Percentiles rank a stretch among this genome's conserved stretches.
Evolutionary conservation across 1,140 invertebrate species (phyloP).

Genomic region (Saccostrea cuccullata): DNA sequence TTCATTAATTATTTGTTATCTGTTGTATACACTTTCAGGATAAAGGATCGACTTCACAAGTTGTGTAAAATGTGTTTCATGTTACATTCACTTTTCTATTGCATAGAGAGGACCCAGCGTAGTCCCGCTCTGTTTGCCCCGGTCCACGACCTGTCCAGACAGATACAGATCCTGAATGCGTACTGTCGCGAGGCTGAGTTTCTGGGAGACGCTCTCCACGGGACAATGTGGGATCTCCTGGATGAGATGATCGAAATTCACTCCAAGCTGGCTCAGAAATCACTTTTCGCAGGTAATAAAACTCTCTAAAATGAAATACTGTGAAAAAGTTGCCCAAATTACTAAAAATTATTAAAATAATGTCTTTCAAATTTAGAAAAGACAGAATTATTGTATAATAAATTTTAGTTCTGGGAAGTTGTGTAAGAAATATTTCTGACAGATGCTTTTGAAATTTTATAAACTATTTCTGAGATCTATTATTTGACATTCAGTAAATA

Average conservation of each 20-base stretch:
- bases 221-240: conserved; percentile 73
- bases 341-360: too few relatives aligned
- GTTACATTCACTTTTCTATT: too few relatives aligned
- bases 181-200: conserved; percentile 75
- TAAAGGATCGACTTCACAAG: too few relatives aligned
- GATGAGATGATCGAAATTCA: conserved; percentile 75
- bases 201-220: conserved; percentile 69
- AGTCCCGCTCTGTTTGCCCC: conserved; percentile 74
- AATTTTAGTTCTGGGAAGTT: too few relatives aligned
- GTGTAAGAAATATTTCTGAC: too few relatives aligned
- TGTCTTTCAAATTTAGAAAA: too few relatives aligned
- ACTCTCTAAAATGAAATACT: neutral
- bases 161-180: conserved; percentile 76
- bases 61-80: too few relatives aligned
- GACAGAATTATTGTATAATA: too few relatives aligned
- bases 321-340: neutral
- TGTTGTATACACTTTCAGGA: neutral
- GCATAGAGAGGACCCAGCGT: conserved; percentile 68
- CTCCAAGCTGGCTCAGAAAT: conserved; percentile 67
- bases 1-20: neutral
- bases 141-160: conserved; percentile 71
- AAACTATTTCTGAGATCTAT: neutral
- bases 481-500: neutral
- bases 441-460: too few relatives aligned
- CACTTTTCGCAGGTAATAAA: conserved; percentile 71